Conservation (phyloP, 1,140 invertebrate genomes). For the Globodera rostochiensis region DNA sequence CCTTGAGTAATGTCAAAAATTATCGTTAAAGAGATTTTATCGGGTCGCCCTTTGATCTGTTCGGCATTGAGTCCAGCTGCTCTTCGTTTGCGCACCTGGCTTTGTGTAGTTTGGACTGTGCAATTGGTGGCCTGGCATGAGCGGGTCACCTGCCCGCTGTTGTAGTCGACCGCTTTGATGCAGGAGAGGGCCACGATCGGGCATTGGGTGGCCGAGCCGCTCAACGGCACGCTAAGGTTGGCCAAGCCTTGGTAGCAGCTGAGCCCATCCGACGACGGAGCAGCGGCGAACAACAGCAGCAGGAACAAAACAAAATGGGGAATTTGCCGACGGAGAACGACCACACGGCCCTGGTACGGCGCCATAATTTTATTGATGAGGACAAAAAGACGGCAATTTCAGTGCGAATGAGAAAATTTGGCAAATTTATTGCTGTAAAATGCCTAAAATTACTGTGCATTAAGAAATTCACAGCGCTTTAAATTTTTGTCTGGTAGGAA, state of each 20-base stretch:
- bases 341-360: neutral
- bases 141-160: slow-evolving; percentile 10
- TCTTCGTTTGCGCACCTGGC: neutral
- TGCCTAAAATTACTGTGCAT: neutral
- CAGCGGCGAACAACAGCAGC: neutral
- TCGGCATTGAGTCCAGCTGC: no score
- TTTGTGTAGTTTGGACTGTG: neutral
- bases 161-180: slow-evolving; percentile 14
- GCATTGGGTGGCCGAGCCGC: neutral
- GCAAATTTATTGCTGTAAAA: neutral
- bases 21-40: no score
- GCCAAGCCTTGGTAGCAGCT: slow-evolving; percentile 23
- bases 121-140: slow-evolving; percentile 17
- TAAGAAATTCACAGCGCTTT: neutral
- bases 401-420: neutral
- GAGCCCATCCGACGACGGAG: neutral
- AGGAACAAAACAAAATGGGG: neutral
- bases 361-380: neutral
- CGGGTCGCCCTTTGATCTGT: no score
- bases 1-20: no score
- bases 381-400: neutral
- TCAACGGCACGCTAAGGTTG: neutral
- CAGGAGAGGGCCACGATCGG: neutral
- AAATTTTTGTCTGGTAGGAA: neutral
- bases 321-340: neutral